Conservation (phyloP, 2,888 invertebrate genomes). For the Chaetoderma sp. region DNA sequence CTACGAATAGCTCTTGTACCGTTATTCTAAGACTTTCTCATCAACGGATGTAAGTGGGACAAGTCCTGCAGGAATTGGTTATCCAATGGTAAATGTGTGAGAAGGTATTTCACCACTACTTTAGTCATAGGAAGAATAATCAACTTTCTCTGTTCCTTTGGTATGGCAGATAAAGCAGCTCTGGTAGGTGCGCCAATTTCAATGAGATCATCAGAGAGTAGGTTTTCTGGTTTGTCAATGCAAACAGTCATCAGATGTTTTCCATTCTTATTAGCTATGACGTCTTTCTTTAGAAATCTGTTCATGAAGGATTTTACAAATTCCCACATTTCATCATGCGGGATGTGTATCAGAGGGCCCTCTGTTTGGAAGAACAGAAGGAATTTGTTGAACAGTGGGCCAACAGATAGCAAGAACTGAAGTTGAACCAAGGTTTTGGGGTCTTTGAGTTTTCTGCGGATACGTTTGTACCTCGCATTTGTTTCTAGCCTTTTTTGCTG, state of each 20-base stretch:
- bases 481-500: too few species aligned
- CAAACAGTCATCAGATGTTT: neutral
- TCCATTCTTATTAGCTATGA: neutral
- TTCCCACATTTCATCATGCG: neutral
- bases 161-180: neutral
- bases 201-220: neutral
- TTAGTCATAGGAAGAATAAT: neutral
- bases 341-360: neutral
- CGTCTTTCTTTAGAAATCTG: neutral
- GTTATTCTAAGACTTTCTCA: too few species aligned
- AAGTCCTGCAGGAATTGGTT: slow-evolving; percentile 1
- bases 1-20: too few species aligned
- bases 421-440: too few species aligned
- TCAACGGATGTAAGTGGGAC: too few species aligned
- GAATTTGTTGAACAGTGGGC: neutral
- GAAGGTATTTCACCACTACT: neutral
- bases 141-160: neutral
- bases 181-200: neutral
- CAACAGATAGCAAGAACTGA: neutral
- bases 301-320: neutral
- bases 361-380: neutral
- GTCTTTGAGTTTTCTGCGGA: too few species aligned
- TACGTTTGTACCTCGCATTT: too few species aligned
- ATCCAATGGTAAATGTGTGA: neutral
- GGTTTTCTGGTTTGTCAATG: neutral